A percentile compares a stretch with the other conserved stretches of the same genome.
Evolutionary conservation across 2,797 vertebrate species (phyloP).

Genomic region (Pseudochirops corinnae): DNA sequence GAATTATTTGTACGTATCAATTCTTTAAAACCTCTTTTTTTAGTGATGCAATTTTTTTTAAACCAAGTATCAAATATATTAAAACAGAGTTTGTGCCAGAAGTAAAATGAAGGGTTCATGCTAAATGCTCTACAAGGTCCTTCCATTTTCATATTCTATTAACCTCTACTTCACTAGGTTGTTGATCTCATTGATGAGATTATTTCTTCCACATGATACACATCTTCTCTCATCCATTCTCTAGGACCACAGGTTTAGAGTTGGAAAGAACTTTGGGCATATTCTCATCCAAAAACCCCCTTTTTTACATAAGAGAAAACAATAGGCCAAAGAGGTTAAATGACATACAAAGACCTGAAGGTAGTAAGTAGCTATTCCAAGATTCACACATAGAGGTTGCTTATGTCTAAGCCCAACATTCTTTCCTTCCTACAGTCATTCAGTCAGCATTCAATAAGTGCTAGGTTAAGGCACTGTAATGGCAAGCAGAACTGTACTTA

Average conservation of each 20-base stretch:
- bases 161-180: background rate
- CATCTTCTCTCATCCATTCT: background rate
- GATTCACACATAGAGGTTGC: background rate
- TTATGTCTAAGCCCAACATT: background rate
- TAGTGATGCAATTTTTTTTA: constrained; percentile 5
- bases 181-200: background rate
- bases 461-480: background rate
- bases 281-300: background rate
- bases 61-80: constrained; percentile 34
- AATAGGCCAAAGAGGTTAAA: background rate
- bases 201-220: background rate
- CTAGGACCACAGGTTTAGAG: background rate
- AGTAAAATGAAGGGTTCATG: background rate
- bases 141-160: background rate
- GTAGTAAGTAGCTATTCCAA: background rate
- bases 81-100: background rate
- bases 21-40: constrained; percentile 15
- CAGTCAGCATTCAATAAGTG: background rate
- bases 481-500: too few relatives aligned
- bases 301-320: background rate
- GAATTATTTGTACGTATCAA: background rate
- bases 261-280: background rate
- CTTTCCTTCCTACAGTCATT: background rate
- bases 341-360: background rate
- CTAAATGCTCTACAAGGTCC: background rate